phyloP scores from a whole-genome alignment of 2,888 invertebrate genomes.

The Cecidostiba fungosa region DNA sequence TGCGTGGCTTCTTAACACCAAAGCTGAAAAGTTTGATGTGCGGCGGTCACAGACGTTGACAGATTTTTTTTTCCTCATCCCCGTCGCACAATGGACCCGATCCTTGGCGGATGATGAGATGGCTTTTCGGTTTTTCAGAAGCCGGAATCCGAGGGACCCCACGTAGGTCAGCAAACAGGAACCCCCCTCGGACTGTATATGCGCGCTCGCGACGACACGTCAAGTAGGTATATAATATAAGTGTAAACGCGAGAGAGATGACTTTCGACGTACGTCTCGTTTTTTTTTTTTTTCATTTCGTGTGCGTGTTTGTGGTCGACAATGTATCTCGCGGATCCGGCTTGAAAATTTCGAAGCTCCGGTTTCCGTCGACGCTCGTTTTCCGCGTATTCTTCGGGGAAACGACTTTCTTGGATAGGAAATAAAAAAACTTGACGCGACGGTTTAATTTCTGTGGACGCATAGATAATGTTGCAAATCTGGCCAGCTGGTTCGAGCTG shows the following conservation, averaged over 20 bases:
- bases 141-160: constrained; percentile 70
- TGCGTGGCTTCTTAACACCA: constrained; percentile 41
- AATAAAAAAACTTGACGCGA: constrained; percentile 43
- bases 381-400: constrained; percentile 56
- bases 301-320: constrained; percentile 58
- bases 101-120: constrained; percentile 66
- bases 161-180: constrained; percentile 75
- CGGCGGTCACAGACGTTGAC: constrained; percentile 70
- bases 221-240: constrained; percentile 62
- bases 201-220: constrained; percentile 66
- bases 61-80: constrained; percentile 66
- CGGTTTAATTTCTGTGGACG: constrained; percentile 25
- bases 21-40: constrained; percentile 47
- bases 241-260: background rate
- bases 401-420: constrained; percentile 42
- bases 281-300: constrained; percentile 66
- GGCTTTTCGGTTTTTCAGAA: constrained; percentile 70
- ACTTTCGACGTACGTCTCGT: constrained; percentile 66
- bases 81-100: constrained; percentile 41
- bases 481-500: constrained; percentile 31
- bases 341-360: constrained; percentile 58
- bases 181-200: constrained; percentile 69
- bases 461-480: constrained; percentile 48
- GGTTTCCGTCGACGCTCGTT: constrained; percentile 63
- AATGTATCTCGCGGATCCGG: constrained; percentile 44